Evolutionary conservation across 2,113 vertebrate genomes (phyloP).

Genomic region (Hirundichthys speculiger): DNA sequence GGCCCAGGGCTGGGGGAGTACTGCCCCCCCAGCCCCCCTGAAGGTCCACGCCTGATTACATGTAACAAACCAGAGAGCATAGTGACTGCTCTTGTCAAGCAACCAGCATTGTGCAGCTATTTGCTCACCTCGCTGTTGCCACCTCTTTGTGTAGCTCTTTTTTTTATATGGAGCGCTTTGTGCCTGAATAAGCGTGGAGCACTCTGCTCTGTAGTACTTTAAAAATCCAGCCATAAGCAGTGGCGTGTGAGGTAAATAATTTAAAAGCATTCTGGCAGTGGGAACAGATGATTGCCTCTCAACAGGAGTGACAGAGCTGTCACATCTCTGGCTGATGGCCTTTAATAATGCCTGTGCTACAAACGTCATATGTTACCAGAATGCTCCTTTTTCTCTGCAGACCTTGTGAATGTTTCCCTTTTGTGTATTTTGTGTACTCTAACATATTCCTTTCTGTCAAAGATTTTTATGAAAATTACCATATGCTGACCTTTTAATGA

Average conservation of each 20-base stretch:
- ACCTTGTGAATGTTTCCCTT: background rate
- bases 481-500: background rate
- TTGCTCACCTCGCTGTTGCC: slow-evolving; percentile 37
- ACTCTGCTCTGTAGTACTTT: slow-evolving; percentile 56
- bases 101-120: slow-evolving; percentile 44
- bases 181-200: slow-evolving; percentile 46
- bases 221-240: slow-evolving; percentile 62
- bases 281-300: slow-evolving; percentile 58
- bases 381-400: slow-evolving; percentile 3
- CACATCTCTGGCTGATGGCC: slow-evolving; percentile 50
- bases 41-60: too few species aligned
- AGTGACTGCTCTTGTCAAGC: slow-evolving; percentile 35
- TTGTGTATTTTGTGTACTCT: background rate
- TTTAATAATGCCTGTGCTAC: slow-evolving; percentile 39
- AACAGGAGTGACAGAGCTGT: slow-evolving; percentile 64
- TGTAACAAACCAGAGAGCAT: slow-evolving; percentile 15
- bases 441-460: background rate
- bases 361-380: slow-evolving; percentile 16
- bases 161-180: slow-evolving; percentile 44
- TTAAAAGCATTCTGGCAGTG: slow-evolving; percentile 70
- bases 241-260: slow-evolving; percentile 74
- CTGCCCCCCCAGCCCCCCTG: too few species aligned
- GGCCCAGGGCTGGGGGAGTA: too few species aligned
- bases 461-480: background rate
- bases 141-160: slow-evolving; percentile 37